A percentile compares a stretch with the other conserved stretches of the same genome.
phyloP scores from a whole-genome alignment of 2,888 invertebrate species.

The Phortica okadai region DNA sequence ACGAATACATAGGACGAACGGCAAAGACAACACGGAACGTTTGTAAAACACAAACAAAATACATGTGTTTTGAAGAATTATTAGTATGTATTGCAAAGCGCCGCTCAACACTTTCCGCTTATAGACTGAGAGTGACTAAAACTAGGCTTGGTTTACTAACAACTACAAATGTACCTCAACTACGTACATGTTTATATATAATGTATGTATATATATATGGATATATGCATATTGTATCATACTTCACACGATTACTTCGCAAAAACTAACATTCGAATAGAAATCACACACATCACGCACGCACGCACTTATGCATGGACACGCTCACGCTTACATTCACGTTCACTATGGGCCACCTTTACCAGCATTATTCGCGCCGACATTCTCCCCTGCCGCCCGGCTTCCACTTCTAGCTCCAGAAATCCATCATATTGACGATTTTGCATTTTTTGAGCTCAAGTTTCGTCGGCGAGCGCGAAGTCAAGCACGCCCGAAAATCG shows the following conservation, averaged over 20 bases:
- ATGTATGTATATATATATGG: slow-evolving; percentile 43
- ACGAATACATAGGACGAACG: slow-evolving; percentile 7
- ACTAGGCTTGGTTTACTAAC: background rate
- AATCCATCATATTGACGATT: slow-evolving; percentile 77
- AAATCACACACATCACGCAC: background rate
- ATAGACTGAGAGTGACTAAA: background rate
- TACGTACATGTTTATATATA: slow-evolving; percentile 24
- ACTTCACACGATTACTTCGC: slow-evolving; percentile 6
- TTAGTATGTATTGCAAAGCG: slow-evolving; percentile 65
- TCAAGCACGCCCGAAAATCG: slow-evolving; percentile 82
- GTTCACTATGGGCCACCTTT: background rate
- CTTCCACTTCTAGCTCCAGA: slow-evolving; percentile 76
- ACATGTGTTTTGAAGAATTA: slow-evolving; percentile 42
- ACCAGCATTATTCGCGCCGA: too few relatives aligned
- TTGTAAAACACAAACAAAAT: slow-evolving; percentile 44
- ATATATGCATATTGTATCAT: slow-evolving; percentile 21
- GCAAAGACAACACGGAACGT: background rate
- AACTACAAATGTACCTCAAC: slow-evolving; percentile 35
- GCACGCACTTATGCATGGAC: slow-evolving; percentile 27
- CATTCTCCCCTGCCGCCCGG: slow-evolving; percentile 2
- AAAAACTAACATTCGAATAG: slow-evolving; percentile 8
- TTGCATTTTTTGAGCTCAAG: slow-evolving; percentile 76
- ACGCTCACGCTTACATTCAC: background rate
- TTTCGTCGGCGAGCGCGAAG: slow-evolving; percentile 75
- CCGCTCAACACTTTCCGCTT: slow-evolving; percentile 39